These are phyloP conservation scores for Polymixis lichenea DNA, from an alignment of 2,888 invertebrate genomes.

Conservation along the genomic window DNA sequence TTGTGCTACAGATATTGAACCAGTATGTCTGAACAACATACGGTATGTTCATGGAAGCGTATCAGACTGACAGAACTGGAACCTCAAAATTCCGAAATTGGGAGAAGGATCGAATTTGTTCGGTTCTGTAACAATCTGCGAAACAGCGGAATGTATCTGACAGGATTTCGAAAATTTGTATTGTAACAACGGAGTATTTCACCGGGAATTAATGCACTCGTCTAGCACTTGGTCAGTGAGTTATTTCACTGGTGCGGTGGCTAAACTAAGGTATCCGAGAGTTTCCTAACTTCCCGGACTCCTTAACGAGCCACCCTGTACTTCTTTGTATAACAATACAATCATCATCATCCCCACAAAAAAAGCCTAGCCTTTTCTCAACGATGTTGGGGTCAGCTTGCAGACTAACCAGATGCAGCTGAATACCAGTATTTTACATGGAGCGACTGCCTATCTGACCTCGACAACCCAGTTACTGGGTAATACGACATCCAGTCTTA, in stretches of 20 bases:
- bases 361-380: too few relatives aligned
- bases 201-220: not conserved
- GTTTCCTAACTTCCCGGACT: too few relatives aligned
- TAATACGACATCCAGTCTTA: too few relatives aligned
- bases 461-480: too few relatives aligned
- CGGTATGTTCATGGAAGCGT: not conserved
- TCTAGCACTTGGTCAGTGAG: not conserved
- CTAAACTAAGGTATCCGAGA: too few relatives aligned
- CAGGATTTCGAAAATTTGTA: constrained; percentile 1
- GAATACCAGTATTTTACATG: too few relatives aligned
- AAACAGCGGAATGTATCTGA: constrained; percentile 1
- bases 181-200: not conserved
- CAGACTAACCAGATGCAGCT: too few relatives aligned
- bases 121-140: not conserved
- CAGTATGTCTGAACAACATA: not conserved
- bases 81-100: not conserved
- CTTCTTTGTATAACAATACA: not conserved
- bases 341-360: not conserved
- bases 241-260: too few relatives aligned
- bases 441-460: too few relatives aligned
- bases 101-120: constrained; percentile 3
- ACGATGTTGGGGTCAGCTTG: too few relatives aligned
- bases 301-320: not conserved
- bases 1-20: not conserved
- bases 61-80: not conserved